phyloP scores from a whole-genome alignment of 2,888 invertebrate species.

The Acleris cristana region DNA sequence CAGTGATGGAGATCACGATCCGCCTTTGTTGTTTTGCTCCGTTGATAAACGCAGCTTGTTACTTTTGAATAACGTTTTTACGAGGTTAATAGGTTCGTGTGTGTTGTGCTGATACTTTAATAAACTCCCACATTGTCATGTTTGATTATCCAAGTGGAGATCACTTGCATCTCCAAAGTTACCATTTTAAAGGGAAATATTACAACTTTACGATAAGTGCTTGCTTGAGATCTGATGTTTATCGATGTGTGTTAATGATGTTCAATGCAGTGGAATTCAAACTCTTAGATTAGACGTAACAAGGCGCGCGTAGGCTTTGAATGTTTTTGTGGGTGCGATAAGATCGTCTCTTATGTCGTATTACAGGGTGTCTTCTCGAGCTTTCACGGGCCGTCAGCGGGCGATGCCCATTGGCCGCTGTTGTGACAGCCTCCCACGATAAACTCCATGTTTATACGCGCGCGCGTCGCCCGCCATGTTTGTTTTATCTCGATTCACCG shows the following conservation, averaged over 20 bases:
- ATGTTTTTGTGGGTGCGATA: slow-evolving; percentile 62
- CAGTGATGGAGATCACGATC: slow-evolving; percentile 79
- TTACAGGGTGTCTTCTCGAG: slow-evolving; percentile 70
- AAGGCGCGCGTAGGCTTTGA: slow-evolving; percentile 72
- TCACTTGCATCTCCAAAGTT: slow-evolving; percentile 15
- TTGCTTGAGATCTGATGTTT: slow-evolving; percentile 46
- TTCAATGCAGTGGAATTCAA: slow-evolving; percentile 57
- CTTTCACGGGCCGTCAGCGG: slow-evolving; percentile 77
- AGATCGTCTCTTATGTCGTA: slow-evolving; percentile 67
- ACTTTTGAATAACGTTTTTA: slow-evolving; percentile 72
- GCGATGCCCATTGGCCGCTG: slow-evolving; percentile 70
- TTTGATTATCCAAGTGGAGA: slow-evolving; percentile 17
- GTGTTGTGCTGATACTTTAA: slow-evolving; percentile 56
- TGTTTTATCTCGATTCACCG: slow-evolving; percentile 82
- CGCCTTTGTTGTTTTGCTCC: slow-evolving; percentile 74
- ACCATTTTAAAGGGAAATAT: not conserved
- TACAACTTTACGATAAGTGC: slow-evolving; percentile 27
- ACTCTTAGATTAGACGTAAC: slow-evolving; percentile 52
- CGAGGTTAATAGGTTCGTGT: slow-evolving; percentile 64
- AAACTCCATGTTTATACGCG: slow-evolving; percentile 78
- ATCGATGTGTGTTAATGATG: slow-evolving; percentile 59
- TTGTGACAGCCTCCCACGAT: slow-evolving; percentile 84
- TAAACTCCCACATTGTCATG: slow-evolving; percentile 44
- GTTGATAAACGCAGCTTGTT: slow-evolving; percentile 75
- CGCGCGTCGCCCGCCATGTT: slow-evolving; percentile 81